Conservation (phyloP, 2,888 invertebrate species). For the Parelbella ahira region DNA sequence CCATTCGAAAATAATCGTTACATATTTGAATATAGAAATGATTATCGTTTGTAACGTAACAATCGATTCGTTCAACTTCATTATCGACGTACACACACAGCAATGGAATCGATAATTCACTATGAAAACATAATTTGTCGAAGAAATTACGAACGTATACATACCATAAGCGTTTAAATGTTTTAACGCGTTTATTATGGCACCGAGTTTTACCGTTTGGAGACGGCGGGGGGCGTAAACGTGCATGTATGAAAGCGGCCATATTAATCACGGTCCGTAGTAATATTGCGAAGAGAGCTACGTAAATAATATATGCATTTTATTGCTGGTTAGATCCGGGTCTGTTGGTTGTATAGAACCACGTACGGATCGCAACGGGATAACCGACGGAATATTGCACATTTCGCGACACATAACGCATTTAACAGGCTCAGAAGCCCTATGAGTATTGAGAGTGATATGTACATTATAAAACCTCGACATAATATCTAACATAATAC, state of each 20-base stretch:
- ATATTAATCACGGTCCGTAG: not conserved
- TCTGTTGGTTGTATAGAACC: not conserved
- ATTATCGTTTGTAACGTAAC: constrained; percentile 19
- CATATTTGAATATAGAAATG: not conserved
- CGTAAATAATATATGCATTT: not conserved
- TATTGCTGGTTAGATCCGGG: not conserved
- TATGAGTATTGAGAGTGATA: constrained; percentile 1
- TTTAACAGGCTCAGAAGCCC: constrained; percentile 15
- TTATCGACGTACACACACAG: constrained; percentile 27
- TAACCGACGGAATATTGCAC: too few species aligned
- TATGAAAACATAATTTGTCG: constrained; percentile 42
- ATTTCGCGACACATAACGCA: not conserved
- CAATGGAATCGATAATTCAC: constrained; percentile 41
- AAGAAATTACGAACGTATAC: constrained; percentile 35
- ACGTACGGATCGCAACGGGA: too few species aligned
- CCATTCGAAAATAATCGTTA: constrained; percentile 1
- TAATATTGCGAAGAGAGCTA: not conserved
- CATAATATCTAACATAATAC: too few species aligned
- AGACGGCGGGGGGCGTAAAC: not conserved
- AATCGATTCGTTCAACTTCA: constrained; percentile 8
- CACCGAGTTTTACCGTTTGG: constrained; percentile 3
- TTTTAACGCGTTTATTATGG: too few species aligned
- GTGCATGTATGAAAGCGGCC: constrained; percentile 1
- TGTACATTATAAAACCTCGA: constrained; percentile 12
- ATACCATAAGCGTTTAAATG: too few species aligned